Evolutionary conservation across 37 sponge, comb jelly and placozoan species (phyloP).

Genomic region (Aphrocallistes beatrix): DNA sequence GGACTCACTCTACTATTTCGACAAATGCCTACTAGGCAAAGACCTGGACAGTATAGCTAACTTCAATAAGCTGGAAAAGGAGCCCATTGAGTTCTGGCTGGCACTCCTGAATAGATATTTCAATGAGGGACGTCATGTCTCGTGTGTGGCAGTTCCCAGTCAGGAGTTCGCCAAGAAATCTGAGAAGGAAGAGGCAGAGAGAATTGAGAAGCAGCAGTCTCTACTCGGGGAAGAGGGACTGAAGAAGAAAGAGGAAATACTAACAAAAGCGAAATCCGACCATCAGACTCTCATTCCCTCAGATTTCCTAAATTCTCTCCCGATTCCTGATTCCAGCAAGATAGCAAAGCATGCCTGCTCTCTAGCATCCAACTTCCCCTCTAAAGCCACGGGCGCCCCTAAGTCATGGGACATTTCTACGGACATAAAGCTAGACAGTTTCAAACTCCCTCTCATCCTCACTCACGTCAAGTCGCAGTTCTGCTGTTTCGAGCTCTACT

Average conservation of each 20-base stretch:
- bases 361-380: background rate
- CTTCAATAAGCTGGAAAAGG: constrained; percentile 30
- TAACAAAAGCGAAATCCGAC: constrained; percentile 42
- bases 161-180: constrained; percentile 39
- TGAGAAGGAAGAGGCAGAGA: constrained; percentile 46
- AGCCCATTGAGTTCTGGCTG: constrained; percentile 52
- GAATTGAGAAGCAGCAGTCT: constrained; percentile 37
- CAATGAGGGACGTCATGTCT: constrained; percentile 36
- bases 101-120: constrained; percentile 47
- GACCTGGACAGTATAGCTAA: constrained; percentile 32
- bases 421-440: background rate
- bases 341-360: background rate
- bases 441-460: background rate
- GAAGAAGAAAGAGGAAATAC: constrained; percentile 25
- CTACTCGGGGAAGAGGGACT: constrained; percentile 58
- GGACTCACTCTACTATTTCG: background rate
- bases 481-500: background rate
- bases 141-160: constrained; percentile 67
- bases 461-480: background rate
- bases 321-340: background rate
- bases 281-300: constrained; percentile 39
- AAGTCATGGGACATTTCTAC: background rate
- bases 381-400: background rate
- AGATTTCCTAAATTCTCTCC: background rate
- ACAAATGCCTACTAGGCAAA: background rate